Evolutionary conservation across 2,888 invertebrate genomes (phyloP).

Genomic region (Tortricodes alternella): DNA sequence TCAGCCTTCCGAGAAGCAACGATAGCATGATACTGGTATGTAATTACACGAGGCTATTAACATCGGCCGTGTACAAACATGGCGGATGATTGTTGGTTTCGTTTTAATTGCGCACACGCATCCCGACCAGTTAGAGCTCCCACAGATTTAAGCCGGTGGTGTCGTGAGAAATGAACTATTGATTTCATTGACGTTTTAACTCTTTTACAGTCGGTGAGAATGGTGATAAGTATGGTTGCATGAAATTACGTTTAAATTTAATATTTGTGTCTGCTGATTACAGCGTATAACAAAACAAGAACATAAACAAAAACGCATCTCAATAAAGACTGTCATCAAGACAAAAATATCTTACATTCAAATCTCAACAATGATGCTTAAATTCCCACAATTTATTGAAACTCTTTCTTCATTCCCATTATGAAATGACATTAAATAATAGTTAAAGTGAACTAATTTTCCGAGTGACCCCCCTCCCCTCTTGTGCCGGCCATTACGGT

Average conservation of each 20-base stretch:
- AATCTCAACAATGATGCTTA: constrained; percentile 58
- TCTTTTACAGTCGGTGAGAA: not conserved
- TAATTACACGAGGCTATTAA: constrained; percentile 81
- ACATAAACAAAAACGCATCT: not conserved
- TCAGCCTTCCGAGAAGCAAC: constrained; percentile 79
- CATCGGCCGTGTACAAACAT: constrained; percentile 82
- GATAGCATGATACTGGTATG: constrained; percentile 77
- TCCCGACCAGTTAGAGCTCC: constrained; percentile 72
- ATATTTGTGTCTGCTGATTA: too few relatives aligned
- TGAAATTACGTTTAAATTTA: too few relatives aligned
- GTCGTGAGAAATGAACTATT: constrained; percentile 76
- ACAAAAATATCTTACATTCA: constrained; percentile 58
- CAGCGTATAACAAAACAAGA: too few relatives aligned
- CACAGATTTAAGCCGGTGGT: constrained; percentile 66
- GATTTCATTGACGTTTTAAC: constrained; percentile 54
- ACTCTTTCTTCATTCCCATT: constrained; percentile 64
- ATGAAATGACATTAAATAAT: constrained; percentile 71
- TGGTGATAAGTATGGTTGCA: not conserved
- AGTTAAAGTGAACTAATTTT: constrained; percentile 71
- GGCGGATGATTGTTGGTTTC: constrained; percentile 81
- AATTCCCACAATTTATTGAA: constrained; percentile 63
- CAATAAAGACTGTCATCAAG: constrained; percentile 14
- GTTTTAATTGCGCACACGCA: constrained; percentile 82
- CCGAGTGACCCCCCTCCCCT: constrained; percentile 49
- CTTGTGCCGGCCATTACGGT: constrained; percentile 58